phyloP scores from a whole-genome alignment of 2,888 invertebrate genomes.

The Rutpela maculata region DNA sequence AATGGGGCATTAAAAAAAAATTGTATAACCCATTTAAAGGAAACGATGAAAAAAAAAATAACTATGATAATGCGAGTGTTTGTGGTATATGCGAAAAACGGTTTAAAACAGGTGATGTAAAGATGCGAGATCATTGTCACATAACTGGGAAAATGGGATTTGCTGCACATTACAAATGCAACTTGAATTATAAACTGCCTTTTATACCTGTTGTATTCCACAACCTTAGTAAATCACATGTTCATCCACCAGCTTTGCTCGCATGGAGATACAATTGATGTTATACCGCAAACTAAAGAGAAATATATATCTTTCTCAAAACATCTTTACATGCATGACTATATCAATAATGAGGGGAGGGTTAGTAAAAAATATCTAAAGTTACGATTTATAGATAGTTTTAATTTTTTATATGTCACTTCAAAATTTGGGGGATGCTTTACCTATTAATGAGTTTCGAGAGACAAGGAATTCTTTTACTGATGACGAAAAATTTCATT shows the following conservation, averaged over 20 bases:
- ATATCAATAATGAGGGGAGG: slow-evolving; percentile 16
- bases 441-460: not conserved
- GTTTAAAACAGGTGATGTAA: too few relatives aligned
- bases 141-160: slow-evolving; percentile 15
- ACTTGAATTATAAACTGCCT: slow-evolving; percentile 22
- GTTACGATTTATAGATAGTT: slow-evolving; percentile 8
- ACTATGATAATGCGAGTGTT: too few relatives aligned
- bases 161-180: not conserved
- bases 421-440: not conserved
- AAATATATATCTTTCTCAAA: too few relatives aligned
- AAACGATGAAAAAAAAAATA: slow-evolving; percentile 2
- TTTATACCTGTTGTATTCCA: slow-evolving; percentile 1
- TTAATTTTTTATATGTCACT: not conserved
- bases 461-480: not conserved
- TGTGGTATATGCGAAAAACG: too few relatives aligned
- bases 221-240: slow-evolving; percentile 6
- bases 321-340: slow-evolving; percentile 20
- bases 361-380: not conserved
- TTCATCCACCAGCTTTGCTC: not conserved
- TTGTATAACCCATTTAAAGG: slow-evolving; percentile 37
- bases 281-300: slow-evolving; percentile 13
- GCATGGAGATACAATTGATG: slow-evolving; percentile 6
- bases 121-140: slow-evolving; percentile 42
- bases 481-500: slow-evolving; percentile 4
- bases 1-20: too few relatives aligned